These are phyloP conservation scores for Sphaeramia orbicularis DNA, from an alignment of 2,797 vertebrate species.

Conservation along the genomic window DNA sequence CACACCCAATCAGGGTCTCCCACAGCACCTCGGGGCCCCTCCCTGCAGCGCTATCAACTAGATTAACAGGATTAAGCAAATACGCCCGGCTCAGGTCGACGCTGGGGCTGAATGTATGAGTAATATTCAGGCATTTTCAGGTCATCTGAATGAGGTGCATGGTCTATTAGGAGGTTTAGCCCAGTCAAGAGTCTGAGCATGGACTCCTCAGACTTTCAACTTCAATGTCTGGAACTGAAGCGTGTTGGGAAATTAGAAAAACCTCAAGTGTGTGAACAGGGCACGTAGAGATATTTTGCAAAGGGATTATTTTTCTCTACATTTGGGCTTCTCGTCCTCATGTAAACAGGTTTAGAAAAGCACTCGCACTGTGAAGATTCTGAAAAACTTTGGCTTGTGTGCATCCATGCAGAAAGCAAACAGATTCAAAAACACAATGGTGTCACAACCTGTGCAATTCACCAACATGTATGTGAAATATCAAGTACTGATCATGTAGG, in stretches of 20 bases:
- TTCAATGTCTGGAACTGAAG: neutral
- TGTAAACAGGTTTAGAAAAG: too few species aligned
- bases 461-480: too few species aligned
- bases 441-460: too few species aligned
- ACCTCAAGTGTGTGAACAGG: too few species aligned
- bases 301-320: too few species aligned
- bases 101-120: conserved; percentile 39
- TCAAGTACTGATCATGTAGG: too few species aligned
- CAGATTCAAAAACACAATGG: too few species aligned
- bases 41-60: conserved; percentile 89
- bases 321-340: too few species aligned
- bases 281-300: too few species aligned
- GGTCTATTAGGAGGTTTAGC: conserved; percentile 29
- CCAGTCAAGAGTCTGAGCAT: conserved; percentile 2
- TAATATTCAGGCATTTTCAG: conserved; percentile 54
- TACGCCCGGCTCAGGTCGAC: conserved; percentile 69
- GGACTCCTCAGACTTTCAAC: neutral
- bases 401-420: too few species aligned
- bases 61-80: conserved; percentile 92
- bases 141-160: conserved; percentile 54
- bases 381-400: too few species aligned
- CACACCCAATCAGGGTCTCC: conserved; percentile 90
- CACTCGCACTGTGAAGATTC: too few species aligned
- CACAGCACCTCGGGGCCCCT: conserved; percentile 75
- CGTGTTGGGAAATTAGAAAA: neutral